Conservation (phyloP, 2,797 vertebrate species). For the Helostoma temminkii region DNA sequence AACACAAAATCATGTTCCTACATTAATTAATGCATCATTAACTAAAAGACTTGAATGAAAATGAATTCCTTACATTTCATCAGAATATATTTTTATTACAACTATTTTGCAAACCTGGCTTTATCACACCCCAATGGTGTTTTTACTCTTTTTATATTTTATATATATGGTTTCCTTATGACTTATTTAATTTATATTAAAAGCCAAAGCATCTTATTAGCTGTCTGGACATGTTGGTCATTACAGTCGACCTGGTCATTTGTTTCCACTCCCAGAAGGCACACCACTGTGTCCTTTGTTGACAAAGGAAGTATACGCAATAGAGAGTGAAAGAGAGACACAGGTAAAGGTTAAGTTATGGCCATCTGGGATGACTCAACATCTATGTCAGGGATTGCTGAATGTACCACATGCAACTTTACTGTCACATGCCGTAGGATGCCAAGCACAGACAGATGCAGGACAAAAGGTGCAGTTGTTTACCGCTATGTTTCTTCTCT, state of each 20-base stretch:
- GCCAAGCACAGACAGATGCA: slow-evolving; percentile 76
- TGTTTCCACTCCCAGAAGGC: slow-evolving; percentile 47
- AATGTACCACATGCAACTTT: slow-evolving; percentile 66
- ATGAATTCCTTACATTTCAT: background rate
- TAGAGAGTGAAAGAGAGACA: slow-evolving; percentile 26
- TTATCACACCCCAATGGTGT: background rate
- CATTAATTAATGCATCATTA: background rate
- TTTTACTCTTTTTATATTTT: background rate
- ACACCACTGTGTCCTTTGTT: slow-evolving; percentile 37
- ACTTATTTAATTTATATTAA: background rate
- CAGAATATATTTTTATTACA: background rate
- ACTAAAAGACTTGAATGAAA: background rate
- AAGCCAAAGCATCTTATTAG: slow-evolving; percentile 6
- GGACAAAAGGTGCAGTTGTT: slow-evolving; percentile 84
- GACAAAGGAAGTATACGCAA: slow-evolving; percentile 19
- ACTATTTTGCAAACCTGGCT: background rate
- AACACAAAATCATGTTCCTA: no score
- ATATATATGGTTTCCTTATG: background rate
- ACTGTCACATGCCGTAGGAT: slow-evolving; percentile 76
- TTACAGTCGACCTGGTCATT: slow-evolving; percentile 8
- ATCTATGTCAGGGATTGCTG: slow-evolving; percentile 62
- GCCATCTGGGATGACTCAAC: slow-evolving; percentile 75
- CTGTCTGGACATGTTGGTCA: background rate
- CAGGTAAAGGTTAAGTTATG: slow-evolving; percentile 36
- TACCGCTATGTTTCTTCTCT: slow-evolving; percentile 68